phyloP scores from a whole-genome alignment of 2,888 invertebrate genomes.

The Pantelozetes paolii region DNA sequence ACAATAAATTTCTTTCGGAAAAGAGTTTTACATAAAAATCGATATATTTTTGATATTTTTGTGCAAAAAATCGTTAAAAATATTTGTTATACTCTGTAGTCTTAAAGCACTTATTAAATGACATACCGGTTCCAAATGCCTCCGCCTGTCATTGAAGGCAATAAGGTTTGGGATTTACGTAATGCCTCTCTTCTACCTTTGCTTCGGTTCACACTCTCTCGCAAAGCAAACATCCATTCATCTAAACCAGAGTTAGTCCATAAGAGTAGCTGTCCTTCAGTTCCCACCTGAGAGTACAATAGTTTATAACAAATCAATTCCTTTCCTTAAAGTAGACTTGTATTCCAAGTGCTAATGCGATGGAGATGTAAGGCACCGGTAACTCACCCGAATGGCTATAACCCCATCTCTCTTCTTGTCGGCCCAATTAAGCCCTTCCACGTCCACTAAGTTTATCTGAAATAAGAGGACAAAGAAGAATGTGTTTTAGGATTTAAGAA shows the following conservation, averaged over 20 bases:
- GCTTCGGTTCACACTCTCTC: slow-evolving; percentile 63
- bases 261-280: slow-evolving; percentile 55
- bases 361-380: not conserved
- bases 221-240: slow-evolving; percentile 48
- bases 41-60: too few relatives aligned
- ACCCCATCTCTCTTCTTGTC: slow-evolving; percentile 63
- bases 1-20: too few relatives aligned
- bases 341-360: not conserved
- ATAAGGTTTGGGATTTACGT: slow-evolving; percentile 53
- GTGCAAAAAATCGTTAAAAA: too few relatives aligned
- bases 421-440: slow-evolving; percentile 64
- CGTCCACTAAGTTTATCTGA: slow-evolving; percentile 58
- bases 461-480: slow-evolving; percentile 46
- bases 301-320: not conserved
- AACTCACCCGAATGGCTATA: slow-evolving; percentile 56
- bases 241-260: slow-evolving; percentile 44
- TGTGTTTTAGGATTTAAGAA: too few relatives aligned
- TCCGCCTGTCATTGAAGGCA: slow-evolving; percentile 43
- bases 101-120: too few relatives aligned
- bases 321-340: slow-evolving; percentile 56
- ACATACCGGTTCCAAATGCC: slow-evolving; percentile 31
- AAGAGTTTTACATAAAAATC: too few relatives aligned
- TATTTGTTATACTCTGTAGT: too few relatives aligned
- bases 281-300: slow-evolving; percentile 60
- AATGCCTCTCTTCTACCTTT: slow-evolving; percentile 62